Base-by-base conservation (phyloP, 1,140 invertebrate genomes). In the Leptoteleia sp. region DNA sequence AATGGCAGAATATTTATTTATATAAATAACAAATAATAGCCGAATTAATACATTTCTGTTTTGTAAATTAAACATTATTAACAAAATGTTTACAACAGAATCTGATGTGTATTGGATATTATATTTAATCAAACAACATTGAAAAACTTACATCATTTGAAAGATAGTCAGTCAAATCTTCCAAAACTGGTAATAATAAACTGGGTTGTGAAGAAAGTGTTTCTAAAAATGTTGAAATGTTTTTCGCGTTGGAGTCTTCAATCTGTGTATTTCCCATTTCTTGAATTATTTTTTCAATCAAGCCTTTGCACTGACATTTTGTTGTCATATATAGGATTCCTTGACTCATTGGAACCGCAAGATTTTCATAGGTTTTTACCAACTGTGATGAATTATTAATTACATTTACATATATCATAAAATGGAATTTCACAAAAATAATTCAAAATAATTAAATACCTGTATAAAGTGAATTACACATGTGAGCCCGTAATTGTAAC, bases 401-500 rank as follows among this genome's bases (percentile, higher is more conserved):
- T 22, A 29, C 1, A 29, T 29, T 6, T 6, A 29, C 27, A 4
- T 29, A 4, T 29, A 29, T 7, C n/a, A 29, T 25, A 3, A 25
- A 25, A 25, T 25, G 6, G 4, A 29, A 29, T 29, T 29, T n/a
- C n/a, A n/a, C n/a, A n/a, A n/a, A n/a, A n/a, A 4, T 29, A 29
- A 7, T 29, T 4, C 8, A 29, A 29, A 7, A 29, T 22, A 22
- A 22, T 65, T 27, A 68, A 65, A 71, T 87, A 93, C 92, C 91
- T 93, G 92, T 62, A 93, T 91, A 71, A 93, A 88, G 88, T 92
- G 93, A 16, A 93, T 90, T 19, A 92, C 90, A 80, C 92, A 94
- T 33, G 91, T 91, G 11, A 93, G 89, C 0, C 91, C 92, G 89
- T 97, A 95, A 80, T 95, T 95, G 83, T 95, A 96, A 35, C 92